phyloP scores from a whole-genome alignment of 2,888 invertebrate species.

The Leptodirus hochenwartii region DNA sequence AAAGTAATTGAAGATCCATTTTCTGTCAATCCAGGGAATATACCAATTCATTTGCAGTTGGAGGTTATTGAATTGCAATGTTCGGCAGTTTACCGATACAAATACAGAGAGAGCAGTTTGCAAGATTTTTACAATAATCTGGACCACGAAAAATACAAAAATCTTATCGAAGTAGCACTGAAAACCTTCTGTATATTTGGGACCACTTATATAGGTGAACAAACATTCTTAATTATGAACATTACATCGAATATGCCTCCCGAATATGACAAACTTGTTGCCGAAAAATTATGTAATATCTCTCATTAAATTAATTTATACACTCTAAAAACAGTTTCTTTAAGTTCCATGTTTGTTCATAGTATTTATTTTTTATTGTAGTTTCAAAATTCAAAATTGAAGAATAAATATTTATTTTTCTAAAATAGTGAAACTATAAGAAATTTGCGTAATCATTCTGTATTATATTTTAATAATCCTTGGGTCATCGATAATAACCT shows the following conservation, averaged over 20 bases:
- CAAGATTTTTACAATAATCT: slow-evolving; percentile 6
- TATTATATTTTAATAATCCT: too few relatives aligned
- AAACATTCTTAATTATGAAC: slow-evolving; percentile 3
- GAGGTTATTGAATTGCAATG: slow-evolving; percentile 7
- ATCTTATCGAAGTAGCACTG: slow-evolving; percentile 4
- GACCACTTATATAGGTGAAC: neutral
- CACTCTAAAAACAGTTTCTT: too few relatives aligned
- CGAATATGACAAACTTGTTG: slow-evolving; percentile 1
- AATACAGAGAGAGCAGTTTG: slow-evolving; percentile 6
- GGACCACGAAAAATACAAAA: slow-evolving; percentile 6
- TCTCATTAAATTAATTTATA: too few relatives aligned
- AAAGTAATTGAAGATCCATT: slow-evolving; percentile 6
- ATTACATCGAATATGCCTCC: slow-evolving; percentile 8
- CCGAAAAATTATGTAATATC: neutral
- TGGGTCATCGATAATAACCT: too few relatives aligned
- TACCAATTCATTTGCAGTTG: slow-evolving; percentile 6
- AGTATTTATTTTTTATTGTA: too few relatives aligned
- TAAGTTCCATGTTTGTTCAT: too few relatives aligned
- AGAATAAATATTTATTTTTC: too few relatives aligned
- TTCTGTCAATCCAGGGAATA: neutral
- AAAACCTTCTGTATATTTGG: slow-evolving; percentile 2
- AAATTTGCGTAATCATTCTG: too few relatives aligned
- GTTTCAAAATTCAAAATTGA: too few relatives aligned
- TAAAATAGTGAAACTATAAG: too few relatives aligned
- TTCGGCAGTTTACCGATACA: slow-evolving; percentile 6